Base-by-base conservation (phyloP, 2,888 invertebrate species). In the Onchidella celtica region DNA sequence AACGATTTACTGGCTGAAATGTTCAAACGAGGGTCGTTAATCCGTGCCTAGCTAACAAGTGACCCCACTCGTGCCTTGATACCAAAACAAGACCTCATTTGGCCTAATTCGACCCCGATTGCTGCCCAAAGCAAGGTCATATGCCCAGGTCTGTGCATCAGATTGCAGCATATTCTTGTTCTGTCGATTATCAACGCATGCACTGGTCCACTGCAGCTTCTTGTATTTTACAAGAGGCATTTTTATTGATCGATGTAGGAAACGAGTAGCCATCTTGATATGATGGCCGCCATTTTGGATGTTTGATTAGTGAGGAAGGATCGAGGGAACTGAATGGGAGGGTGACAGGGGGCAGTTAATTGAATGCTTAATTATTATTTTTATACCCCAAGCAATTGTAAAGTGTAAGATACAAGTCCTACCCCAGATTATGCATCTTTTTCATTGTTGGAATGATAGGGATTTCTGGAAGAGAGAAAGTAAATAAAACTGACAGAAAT, bases 31-130 rank as follows among this genome's bases (percentile, higher is more conserved):
- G 36, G 55, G 34, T 55, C 27, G 27, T 34, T n/a, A 55, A 21
- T 65, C 66, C 34, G 63, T 79, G 73, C 61, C 17, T 6, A 70
- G 61, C 66, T 17, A 63, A 32, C 32, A 55, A 63, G 72, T 72
- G 72, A 65, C 55, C 79, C 63, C 66, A 73, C 73, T 79, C 65
- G 65, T 55, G 29, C 17, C 21, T 57, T n/a, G 3, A 34, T 77
- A 83, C 80, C 78, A 83, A 83, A 83, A 84, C 84, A 84, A 72
- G 77, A 82, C 80, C 82, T 82, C 84, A 82, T 84, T 84, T 84
- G 78, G n/a, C 75, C 68, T 61, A 14, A 29, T 75, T 47, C 57
- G 40, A 38, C 4, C 36, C 34, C 11, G 69, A 38, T 27, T 32
- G 24, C 63, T 32, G 14, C 68, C 21, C 21, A 0, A 57, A 21